Evolutionary conservation across 2,113 vertebrate species (phyloP).

Genomic region (Thymallus thymallus): DNA sequence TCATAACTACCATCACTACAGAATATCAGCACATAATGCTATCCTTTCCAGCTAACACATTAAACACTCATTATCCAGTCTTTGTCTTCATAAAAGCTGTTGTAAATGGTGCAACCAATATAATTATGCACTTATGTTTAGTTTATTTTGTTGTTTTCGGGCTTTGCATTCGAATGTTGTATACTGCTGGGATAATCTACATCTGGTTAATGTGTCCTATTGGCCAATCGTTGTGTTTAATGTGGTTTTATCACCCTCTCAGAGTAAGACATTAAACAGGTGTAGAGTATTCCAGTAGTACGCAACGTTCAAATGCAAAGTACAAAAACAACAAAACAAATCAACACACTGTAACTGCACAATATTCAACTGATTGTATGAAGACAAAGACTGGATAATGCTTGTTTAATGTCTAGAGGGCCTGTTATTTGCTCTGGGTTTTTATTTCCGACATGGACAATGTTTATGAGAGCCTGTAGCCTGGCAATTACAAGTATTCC

Average conservation of each 20-base stretch:
- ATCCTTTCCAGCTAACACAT: neutral
- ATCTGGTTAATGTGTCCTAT: neutral
- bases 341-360: neutral
- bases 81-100: neutral
- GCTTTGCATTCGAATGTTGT: neutral
- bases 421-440: neutral
- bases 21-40: conserved; percentile 11
- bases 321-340: neutral
- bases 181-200: neutral
- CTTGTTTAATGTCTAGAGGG: neutral
- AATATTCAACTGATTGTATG: neutral
- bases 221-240: neutral
- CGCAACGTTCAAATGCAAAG: neutral
- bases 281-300: neutral
- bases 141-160: neutral
- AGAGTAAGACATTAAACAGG: neutral
- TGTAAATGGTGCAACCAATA: neutral
- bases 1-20: neutral
- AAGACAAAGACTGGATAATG: neutral
- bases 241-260: neutral
- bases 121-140: neutral
- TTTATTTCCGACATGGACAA: neutral
- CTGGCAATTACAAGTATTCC: neutral
- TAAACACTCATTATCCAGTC: neutral
- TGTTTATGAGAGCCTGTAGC: neutral